Evolutionary conservation across 30 jellyfish, hydroid and myxozoan species (phyloP).

Genomic region (Aurelia sp.): DNA sequence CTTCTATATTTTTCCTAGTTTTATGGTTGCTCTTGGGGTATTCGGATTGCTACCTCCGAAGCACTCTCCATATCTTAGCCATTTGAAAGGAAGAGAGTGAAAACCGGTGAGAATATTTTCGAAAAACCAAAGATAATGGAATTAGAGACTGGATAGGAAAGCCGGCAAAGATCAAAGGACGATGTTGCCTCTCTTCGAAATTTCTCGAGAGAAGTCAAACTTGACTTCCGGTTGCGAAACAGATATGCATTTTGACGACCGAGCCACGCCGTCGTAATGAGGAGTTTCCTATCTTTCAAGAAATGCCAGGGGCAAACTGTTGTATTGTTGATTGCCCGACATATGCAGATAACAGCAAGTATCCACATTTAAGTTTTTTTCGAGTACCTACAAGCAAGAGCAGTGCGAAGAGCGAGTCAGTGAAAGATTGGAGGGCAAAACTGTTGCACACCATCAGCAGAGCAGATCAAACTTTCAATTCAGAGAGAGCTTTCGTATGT

Average conservation of each 20-base stretch:
- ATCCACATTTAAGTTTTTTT: constrained; percentile 38
- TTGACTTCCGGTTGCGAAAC: constrained; percentile 37
- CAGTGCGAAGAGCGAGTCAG: constrained; percentile 41
- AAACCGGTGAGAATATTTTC: too few species aligned
- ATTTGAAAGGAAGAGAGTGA: too few species aligned
- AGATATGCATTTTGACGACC: constrained; percentile 39
- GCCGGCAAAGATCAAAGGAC: constrained; percentile 20
- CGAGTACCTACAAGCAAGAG: constrained; percentile 61
- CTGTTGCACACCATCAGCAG: constrained; percentile 49
- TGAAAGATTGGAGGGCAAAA: constrained; percentile 53
- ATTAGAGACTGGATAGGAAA: too few species aligned
- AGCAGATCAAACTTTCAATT: constrained; percentile 46
- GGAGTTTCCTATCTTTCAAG: constrained; percentile 4
- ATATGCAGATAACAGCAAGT: constrained; percentile 25
- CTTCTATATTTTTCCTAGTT: too few species aligned
- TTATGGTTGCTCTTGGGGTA: too few species aligned
- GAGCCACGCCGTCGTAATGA: constrained; percentile 43
- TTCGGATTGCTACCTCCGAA: too few species aligned
- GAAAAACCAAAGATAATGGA: too few species aligned
- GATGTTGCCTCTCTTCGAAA: constrained; percentile 36
- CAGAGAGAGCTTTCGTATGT: constrained; percentile 61
- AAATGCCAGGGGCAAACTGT: constrained; percentile 69
- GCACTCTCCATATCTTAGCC: too few species aligned
- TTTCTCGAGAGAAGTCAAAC: constrained; percentile 51
- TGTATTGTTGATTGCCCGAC: constrained; percentile 57